These are phyloP conservation scores for Drosophila kuntzei DNA, from an alignment of 2,888 invertebrate species.

Conservation along the genomic window DNA sequence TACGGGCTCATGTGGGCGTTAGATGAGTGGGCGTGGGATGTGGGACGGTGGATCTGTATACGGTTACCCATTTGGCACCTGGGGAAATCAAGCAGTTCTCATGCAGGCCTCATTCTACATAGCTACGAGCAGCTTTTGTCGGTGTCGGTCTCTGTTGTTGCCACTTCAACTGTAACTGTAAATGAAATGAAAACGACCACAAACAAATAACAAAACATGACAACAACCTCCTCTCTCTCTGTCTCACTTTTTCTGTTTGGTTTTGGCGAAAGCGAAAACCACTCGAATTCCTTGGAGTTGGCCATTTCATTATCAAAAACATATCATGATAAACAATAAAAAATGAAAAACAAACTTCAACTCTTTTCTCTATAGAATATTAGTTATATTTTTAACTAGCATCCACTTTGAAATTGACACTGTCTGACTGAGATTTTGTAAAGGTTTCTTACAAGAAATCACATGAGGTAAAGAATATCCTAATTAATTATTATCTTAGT, in stretches of 20 bases:
- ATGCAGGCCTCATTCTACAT: slow-evolving; percentile 52
- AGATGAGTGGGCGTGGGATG: slow-evolving; percentile 6
- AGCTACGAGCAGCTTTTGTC: slow-evolving; percentile 17
- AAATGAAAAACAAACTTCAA: slow-evolving; percentile 8
- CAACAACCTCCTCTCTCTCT: slow-evolving; percentile 6
- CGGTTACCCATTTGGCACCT: slow-evolving; percentile 66
- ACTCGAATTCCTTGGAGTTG: slow-evolving; percentile 24
- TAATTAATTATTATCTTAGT: no score
- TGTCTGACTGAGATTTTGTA: neutral
- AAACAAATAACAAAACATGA: slow-evolving; percentile 64
- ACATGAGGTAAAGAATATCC: no score
- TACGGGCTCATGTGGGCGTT: slow-evolving; percentile 53
- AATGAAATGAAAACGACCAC: slow-evolving; percentile 79
- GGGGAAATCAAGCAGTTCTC: slow-evolving; percentile 75
- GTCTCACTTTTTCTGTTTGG: slow-evolving; percentile 1
- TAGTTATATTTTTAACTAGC: neutral
- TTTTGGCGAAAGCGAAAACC: slow-evolving; percentile 26
- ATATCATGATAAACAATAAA: slow-evolving; percentile 8
- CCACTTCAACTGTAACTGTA: slow-evolving; percentile 64
- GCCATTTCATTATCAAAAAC: slow-evolving; percentile 39
- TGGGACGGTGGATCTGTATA: slow-evolving; percentile 19
- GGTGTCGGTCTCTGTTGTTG: slow-evolving; percentile 48
- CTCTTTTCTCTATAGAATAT: neutral
- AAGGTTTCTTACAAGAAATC: neutral
- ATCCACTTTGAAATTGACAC: neutral